Base-by-base conservation (phyloP, 2,797 vertebrate species). In the Cossypha polioptera region DNA sequence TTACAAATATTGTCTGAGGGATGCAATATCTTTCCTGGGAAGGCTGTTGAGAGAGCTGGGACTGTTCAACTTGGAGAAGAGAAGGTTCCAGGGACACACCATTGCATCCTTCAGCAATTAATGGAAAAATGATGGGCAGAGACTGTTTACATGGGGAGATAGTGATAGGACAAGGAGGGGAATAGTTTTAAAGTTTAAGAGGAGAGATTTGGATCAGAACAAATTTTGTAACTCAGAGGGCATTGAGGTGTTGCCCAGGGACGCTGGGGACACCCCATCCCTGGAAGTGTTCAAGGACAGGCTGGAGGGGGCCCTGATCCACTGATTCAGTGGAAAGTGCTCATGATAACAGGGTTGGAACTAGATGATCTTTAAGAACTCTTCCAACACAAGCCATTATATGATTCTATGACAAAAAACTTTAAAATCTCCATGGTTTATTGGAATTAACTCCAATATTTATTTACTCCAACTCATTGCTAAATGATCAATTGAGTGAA, bases 1-100 rank as follows among this genome's bases (percentile, higher is more conserved):
- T 5, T 24, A 55, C 24, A 40, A 33, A 73, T 33, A 24, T 28
- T 2, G 0, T 33, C 48, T 0, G 0, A 47, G 40, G 3, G 3
- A 12, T 47, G 33, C 50, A 55, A 14, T 33, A 28, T 16, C 22
- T 54, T 63, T 63, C 16, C 18, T 47, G 13, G 31, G 22, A 63
- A 33, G 29, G 43, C 16, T 55, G 10, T 22, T 54, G 48, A 28
- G 15, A n/a, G 16, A 62, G 7, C 19, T 54, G 16, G 24, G 33
- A n/a, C 9, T 55, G 19, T 29, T 72, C 20, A 40, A 3, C 29
- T 36, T 55, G 33, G 40, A 62, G 22, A 54, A 45, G 21, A 62
- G 22, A 54, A 45, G 17, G n/a, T 10, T 54, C 18, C 40, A 33
- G 58, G 50, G 24, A 63, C 4, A 40, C 35, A 15, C 38, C 29